A percentile compares a stretch with the other conserved stretches of the same genome.
phyloP scores from a whole-genome alignment of 2,797 vertebrate genomes.

The Spea hammondii region DNA sequence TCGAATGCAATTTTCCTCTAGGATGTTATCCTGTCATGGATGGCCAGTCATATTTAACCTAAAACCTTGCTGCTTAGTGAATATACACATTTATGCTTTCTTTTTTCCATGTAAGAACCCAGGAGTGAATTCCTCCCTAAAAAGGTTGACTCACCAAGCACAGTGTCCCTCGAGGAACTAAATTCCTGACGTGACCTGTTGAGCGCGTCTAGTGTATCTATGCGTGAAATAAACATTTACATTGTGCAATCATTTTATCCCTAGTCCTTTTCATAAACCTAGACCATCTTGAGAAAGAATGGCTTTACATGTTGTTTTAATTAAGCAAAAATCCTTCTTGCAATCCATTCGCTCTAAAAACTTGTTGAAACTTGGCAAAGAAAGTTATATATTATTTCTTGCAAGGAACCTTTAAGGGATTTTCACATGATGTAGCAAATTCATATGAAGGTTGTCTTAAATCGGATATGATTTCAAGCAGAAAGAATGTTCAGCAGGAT shows the following conservation, averaged over 20 bases:
- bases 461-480: conserved; percentile 75
- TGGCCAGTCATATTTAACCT: too few relatives aligned
- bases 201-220: neutral
- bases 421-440: conserved; percentile 66
- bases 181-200: neutral
- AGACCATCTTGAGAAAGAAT: neutral
- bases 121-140: neutral
- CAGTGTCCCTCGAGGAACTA: neutral
- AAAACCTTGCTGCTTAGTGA: too few relatives aligned
- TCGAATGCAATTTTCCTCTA: too few relatives aligned
- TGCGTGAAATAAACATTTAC: conserved; percentile 6
- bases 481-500: conserved; percentile 77
- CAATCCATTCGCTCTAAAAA: conserved; percentile 16
- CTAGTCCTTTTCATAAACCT: neutral
- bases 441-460: conserved; percentile 51
- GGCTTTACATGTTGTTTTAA: conserved; percentile 40
- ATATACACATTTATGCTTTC: too few relatives aligned
- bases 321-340: conserved; percentile 40
- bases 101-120: too few relatives aligned
- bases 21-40: too few relatives aligned
- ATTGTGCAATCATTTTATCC: neutral
- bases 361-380: conserved; percentile 59
- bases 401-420: conserved; percentile 55
- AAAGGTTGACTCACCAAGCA: neutral
- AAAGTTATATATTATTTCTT: conserved; percentile 53